Evolutionary conservation across 2,888 invertebrate genomes (phyloP).

Genomic region (Pristionchus mayeri): DNA sequence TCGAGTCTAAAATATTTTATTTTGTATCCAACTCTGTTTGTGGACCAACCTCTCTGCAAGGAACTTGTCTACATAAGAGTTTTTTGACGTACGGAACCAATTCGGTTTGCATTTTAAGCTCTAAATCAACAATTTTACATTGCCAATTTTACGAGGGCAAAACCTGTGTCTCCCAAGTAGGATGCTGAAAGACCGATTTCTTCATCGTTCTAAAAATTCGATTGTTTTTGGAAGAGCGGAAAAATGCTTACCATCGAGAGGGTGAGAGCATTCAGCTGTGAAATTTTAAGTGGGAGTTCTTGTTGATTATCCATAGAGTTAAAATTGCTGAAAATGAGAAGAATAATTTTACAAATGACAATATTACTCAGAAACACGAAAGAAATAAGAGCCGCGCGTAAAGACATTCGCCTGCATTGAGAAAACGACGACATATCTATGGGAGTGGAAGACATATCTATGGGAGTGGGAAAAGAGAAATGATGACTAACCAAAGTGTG

Average conservation of each 20-base stretch:
- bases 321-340: neutral
- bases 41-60: neutral
- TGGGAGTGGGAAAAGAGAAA: too few species aligned
- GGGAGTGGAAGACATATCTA: neutral
- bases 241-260: neutral
- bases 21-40: neutral
- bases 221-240: neutral
- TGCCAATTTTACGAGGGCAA: neutral
- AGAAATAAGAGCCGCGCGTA: neutral
- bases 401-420: too few species aligned
- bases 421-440: neutral
- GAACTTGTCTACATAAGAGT: neutral
- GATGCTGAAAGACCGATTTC: neutral
- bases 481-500: neutral
- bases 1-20: neutral
- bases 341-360: neutral
- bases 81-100: neutral
- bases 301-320: neutral
- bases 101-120: neutral
- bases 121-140: neutral
- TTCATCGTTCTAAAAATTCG: neutral
- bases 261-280: neutral
- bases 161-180: neutral
- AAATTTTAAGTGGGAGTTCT: neutral
- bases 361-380: neutral